Evolutionary conservation across 2,888 invertebrate genomes (phyloP).

Genomic region (Hypolimnas misippus): DNA sequence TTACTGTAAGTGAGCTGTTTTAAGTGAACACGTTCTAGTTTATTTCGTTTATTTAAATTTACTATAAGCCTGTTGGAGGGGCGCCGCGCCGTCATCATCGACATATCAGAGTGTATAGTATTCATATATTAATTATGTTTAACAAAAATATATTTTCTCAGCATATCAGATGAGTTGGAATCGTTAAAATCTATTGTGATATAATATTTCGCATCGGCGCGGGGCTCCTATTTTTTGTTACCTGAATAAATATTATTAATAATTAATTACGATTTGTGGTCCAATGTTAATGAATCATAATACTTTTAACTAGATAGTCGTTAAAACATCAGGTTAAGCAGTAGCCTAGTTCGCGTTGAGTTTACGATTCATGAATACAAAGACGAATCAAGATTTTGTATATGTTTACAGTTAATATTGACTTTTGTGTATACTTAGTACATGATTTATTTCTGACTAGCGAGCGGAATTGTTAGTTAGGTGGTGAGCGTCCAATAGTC

Average conservation of each 20-base stretch:
- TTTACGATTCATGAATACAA: slow-evolving; percentile 52
- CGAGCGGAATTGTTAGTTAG: slow-evolving; percentile 39
- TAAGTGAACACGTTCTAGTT: slow-evolving; percentile 75
- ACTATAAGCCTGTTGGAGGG: slow-evolving; percentile 68
- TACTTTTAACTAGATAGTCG: slow-evolving; percentile 78
- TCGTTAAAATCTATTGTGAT: slow-evolving; percentile 35
- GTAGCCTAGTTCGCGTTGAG: slow-evolving; percentile 66
- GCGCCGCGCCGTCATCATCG: slow-evolving; percentile 56
- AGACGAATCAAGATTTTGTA: slow-evolving; percentile 41
- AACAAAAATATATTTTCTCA: slow-evolving; percentile 50
- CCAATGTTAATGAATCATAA: slow-evolving; percentile 83
- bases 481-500: slow-evolving; percentile 41
- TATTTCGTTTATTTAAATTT: slow-evolving; percentile 78
- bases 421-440: slow-evolving; percentile 4
- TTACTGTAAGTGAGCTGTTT: slow-evolving; percentile 74
- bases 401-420: slow-evolving; percentile 28
- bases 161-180: slow-evolving; percentile 61
- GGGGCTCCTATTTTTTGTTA: slow-evolving; percentile 80
- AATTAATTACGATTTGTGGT: slow-evolving; percentile 83
- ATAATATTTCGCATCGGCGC: slow-evolving; percentile 50
- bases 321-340: slow-evolving; percentile 65
- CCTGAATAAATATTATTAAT: slow-evolving; percentile 82
- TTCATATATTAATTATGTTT: slow-evolving; percentile 19
- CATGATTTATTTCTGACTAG: slow-evolving; percentile 16
- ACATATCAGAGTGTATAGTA: slow-evolving; percentile 64